Evolutionary conservation across 2,888 invertebrate genomes (phyloP).

Genomic region (Noctua janthina): DNA sequence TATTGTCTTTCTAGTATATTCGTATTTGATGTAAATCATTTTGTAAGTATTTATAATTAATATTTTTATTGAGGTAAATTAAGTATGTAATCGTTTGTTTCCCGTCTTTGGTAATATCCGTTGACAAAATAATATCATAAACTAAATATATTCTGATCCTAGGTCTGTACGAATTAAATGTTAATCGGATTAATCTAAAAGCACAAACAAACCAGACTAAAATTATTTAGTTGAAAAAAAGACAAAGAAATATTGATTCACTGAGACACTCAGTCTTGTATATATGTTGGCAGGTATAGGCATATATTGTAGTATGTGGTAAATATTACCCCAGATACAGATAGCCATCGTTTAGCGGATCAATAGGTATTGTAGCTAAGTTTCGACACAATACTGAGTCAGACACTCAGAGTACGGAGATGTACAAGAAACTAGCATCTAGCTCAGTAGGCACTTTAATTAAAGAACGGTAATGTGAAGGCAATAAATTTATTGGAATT

Average conservation of each 20-base stretch:
- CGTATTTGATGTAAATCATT: not conserved
- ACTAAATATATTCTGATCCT: not conserved
- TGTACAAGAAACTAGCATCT: slow-evolving; percentile 28
- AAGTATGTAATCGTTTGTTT: not conserved
- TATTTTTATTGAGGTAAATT: not conserved
- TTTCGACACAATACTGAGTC: slow-evolving; percentile 57
- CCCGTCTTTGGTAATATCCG: slow-evolving; percentile 10
- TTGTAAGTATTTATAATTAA: not conserved
- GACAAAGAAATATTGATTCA: not conserved
- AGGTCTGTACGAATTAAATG: not conserved
- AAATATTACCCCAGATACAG: slow-evolving; percentile 55
- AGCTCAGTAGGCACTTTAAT: slow-evolving; percentile 43
- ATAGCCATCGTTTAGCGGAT: slow-evolving; percentile 54
- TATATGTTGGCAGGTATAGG: not conserved
- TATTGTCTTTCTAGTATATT: not conserved
- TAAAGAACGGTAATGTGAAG: slow-evolving; percentile 32
- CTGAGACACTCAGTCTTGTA: no score
- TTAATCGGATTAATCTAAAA: not conserved
- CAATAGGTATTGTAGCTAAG: slow-evolving; percentile 45
- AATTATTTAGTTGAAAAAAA: no score
- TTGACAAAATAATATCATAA: not conserved
- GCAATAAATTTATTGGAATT: slow-evolving; percentile 38
- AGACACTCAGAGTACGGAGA: slow-evolving; percentile 50
- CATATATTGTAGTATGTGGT: slow-evolving; percentile 24
- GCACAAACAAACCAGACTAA: not conserved